phyloP scores from a whole-genome alignment of 2,797 vertebrate species.

The Antennarius maculatus region DNA sequence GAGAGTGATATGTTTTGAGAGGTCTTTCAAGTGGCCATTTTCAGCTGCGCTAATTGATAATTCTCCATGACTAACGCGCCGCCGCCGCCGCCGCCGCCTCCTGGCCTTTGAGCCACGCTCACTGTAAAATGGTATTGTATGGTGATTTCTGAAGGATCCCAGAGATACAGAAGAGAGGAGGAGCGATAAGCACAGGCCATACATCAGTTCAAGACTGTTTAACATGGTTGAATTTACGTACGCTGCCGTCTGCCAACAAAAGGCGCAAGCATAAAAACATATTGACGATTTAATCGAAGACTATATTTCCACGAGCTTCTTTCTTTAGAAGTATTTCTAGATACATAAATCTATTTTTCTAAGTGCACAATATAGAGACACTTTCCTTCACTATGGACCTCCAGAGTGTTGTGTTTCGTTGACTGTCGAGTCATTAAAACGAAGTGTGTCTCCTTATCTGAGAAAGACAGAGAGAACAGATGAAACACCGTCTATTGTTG shows the following conservation, averaged over 20 bases:
- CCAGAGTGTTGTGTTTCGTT: conserved; percentile 21
- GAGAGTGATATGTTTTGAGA: conserved; percentile 68
- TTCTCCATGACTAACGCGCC: conserved; percentile 71
- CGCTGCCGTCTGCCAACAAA: no score
- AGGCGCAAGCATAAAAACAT: no score
- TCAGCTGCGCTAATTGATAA: conserved; percentile 81
- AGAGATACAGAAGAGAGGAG: conserved; percentile 37
- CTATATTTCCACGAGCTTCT: no score
- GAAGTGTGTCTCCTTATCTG: conserved; percentile 48
- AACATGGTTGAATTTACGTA: no score
- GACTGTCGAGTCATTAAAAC: conserved; percentile 45
- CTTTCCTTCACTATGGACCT: conserved; percentile 9
- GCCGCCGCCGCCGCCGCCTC: conserved; percentile 47
- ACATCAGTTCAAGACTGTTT: conserved; percentile 22
- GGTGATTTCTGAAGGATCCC: conserved; percentile 68
- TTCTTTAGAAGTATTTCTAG: no score
- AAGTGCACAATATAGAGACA: conserved; percentile 13
- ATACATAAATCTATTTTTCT: no score
- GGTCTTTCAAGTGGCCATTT: conserved; percentile 77
- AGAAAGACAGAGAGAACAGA: conserved; percentile 43
- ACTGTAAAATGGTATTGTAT: conserved; percentile 69
- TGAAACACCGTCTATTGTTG: conserved; percentile 39
- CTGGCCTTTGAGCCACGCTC: conserved; percentile 69
- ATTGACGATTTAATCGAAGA: no score
- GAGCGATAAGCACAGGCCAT: conserved; percentile 47